These are phyloP conservation scores for Drosophila nigromelanica DNA, from an alignment of 1,140 invertebrate species.

Conservation along the genomic window DNA sequence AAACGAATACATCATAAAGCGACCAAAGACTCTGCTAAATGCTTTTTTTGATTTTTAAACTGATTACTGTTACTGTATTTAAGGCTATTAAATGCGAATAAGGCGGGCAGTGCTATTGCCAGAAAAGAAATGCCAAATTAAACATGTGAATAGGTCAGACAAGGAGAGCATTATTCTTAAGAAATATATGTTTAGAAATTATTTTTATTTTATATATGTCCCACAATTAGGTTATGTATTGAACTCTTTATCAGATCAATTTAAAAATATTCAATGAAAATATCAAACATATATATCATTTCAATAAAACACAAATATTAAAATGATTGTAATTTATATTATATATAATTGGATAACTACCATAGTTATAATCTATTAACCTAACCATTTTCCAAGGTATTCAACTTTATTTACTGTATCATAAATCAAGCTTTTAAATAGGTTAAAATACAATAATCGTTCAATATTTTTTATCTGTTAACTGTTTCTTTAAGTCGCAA, in stretches of 20 bases:
- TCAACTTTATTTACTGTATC: no score
- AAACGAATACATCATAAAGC: background rate
- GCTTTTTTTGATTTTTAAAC: conserved; percentile 13
- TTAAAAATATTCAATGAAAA: background rate
- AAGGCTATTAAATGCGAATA: conserved; percentile 1
- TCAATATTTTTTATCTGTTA: no score
- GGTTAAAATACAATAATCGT: no score
- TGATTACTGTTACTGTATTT: conserved; percentile 3
- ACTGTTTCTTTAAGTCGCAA: no score
- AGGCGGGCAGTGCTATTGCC: background rate
- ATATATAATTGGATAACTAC: no score
- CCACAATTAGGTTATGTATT: background rate
- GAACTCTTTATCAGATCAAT: background rate
- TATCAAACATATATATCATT: background rate
- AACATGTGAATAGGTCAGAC: background rate
- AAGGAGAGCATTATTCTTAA: background rate
- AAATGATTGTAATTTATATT: no score
- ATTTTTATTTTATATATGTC: no score
- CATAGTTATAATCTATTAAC: no score
- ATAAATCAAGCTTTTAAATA: no score
- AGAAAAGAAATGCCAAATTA: background rate
- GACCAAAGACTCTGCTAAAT: conserved; percentile 4
- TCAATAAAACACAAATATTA: background rate
- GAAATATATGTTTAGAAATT: background rate
- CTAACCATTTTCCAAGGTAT: no score